These are phyloP conservation scores for Lepidurus packardi DNA, from an alignment of 1,140 invertebrate genomes.

Conservation along the genomic window DNA sequence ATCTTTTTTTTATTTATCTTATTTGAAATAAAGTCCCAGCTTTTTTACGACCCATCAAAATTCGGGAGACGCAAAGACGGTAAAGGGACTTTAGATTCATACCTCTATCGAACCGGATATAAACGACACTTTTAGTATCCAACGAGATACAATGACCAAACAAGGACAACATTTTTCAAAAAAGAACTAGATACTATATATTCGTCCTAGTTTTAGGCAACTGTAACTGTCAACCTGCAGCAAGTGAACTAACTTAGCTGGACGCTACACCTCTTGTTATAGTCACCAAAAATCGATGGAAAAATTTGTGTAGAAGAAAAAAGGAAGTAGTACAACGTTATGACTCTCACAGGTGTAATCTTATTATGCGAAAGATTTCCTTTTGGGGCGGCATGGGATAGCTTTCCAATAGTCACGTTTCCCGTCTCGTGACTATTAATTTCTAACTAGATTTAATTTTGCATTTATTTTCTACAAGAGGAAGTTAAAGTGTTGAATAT, in stretches of 20 bases:
- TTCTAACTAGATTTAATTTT: neutral
- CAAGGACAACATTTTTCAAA: neutral
- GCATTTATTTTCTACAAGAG: neutral
- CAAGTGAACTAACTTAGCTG: no score
- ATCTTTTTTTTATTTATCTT: no score
- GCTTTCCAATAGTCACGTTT: slow-evolving; percentile 4
- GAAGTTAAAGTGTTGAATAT: neutral
- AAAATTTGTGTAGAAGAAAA: no score
- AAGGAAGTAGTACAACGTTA: no score
- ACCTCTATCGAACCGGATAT: slow-evolving; percentile 4
- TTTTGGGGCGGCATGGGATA: no score
- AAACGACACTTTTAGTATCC: slow-evolving; percentile 15
- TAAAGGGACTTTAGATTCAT: neutral
- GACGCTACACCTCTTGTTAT: no score
- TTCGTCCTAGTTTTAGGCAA: neutral
- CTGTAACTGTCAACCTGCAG: no score
- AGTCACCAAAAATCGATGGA: no score
- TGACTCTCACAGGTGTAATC: no score
- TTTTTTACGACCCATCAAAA: no score
- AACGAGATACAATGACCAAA: slow-evolving; percentile 9
- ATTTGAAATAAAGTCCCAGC: no score
- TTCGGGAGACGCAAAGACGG: neutral
- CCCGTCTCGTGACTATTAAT: neutral
- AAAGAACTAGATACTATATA: neutral
- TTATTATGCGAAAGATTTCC: no score